Conservation (phyloP, 2,113 vertebrate genomes). For the Tapirus terrestris region DNA sequence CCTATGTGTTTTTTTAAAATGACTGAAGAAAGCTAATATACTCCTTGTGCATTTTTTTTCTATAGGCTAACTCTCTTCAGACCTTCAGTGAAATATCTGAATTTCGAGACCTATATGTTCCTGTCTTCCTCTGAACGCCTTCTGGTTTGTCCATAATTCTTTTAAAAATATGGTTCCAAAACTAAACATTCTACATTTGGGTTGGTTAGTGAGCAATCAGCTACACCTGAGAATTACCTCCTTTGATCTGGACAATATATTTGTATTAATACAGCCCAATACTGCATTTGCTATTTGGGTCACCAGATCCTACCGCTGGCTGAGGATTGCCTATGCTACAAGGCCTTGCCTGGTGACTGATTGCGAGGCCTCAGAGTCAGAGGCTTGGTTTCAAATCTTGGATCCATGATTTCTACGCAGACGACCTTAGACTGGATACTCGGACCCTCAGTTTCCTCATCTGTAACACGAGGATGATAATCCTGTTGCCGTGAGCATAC, state of each 20-base stretch:
- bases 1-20: background rate
- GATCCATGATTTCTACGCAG: background rate
- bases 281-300: constrained; percentile 1
- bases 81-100: background rate
- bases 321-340: background rate
- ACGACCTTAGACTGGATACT: background rate
- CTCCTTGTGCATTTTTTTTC: background rate
- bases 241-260: background rate
- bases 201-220: background rate
- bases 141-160: background rate
- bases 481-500: background rate
- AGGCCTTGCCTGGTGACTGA: background rate
- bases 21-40: background rate
- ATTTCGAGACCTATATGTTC: background rate
- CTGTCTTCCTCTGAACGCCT: background rate
- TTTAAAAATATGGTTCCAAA: background rate
- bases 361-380: background rate
- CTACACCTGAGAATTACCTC: background rate
- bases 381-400: background rate
- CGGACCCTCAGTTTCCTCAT: background rate
- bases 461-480: background rate
- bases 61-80: background rate
- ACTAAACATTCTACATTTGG: background rate
- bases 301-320: background rate
- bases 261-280: background rate